Evolutionary conservation across 2,797 vertebrate species (phyloP).

Genomic region (Clamator glandarius): DNA sequence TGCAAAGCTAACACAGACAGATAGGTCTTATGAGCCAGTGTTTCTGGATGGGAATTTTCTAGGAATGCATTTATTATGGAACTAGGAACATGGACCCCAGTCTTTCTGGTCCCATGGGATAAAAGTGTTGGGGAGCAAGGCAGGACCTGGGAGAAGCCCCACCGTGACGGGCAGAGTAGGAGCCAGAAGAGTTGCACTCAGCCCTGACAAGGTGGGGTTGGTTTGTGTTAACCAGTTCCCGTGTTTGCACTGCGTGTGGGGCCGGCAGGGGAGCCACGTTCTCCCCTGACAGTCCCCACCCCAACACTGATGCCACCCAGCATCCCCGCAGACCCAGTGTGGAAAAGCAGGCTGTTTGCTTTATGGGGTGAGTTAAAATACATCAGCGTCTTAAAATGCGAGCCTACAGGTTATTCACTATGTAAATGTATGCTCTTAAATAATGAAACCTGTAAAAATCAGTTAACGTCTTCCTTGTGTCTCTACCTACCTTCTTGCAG

Average conservation of each 20-base stretch:
- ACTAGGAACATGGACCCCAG: neutral
- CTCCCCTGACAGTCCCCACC: neutral
- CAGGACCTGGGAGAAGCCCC: neutral
- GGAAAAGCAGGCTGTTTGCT: neutral
- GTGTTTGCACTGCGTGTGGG: neutral
- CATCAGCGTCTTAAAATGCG: neutral
- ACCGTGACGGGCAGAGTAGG: neutral
- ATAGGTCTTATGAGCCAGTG: neutral
- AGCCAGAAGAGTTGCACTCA: neutral
- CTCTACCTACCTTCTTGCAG: neutral
- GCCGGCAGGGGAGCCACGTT: neutral
- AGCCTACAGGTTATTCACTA: neutral
- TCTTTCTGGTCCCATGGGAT: neutral
- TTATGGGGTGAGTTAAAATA: neutral
- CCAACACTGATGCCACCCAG: accelerated
- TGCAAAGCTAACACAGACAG: neutral
- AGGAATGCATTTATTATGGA: neutral
- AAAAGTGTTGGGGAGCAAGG: neutral
- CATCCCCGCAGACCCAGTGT: accelerated
- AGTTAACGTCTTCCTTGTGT: neutral
- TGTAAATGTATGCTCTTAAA: neutral
- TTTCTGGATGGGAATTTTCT: neutral
- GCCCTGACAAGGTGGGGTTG: neutral
- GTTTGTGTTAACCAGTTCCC: neutral
- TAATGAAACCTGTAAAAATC: neutral